Conservation (phyloP, 1,140 invertebrate species). For the Ceratitis capitata region DNA sequence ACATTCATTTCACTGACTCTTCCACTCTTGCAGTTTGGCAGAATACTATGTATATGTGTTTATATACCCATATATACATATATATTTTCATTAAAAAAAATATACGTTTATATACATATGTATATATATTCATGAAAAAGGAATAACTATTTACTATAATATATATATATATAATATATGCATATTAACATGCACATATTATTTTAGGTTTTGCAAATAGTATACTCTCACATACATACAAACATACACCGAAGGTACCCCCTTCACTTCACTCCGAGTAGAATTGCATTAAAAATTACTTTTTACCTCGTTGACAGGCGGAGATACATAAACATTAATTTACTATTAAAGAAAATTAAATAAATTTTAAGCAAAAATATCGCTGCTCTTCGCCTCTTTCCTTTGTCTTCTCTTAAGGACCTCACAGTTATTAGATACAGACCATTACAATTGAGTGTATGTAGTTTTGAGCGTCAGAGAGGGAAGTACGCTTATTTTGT, state of each 20-base stretch:
- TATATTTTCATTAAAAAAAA: not conserved
- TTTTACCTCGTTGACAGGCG: conserved; percentile 38
- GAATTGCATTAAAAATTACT: conserved; percentile 60
- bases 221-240: not conserved
- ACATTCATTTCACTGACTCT: not conserved
- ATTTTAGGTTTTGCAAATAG: not conserved
- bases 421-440: too few species aligned
- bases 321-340: conserved; percentile 54
- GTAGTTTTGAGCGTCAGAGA: not conserved
- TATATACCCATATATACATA: not conserved
- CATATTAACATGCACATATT: not conserved
- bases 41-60: too few species aligned
- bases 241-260: too few species aligned
- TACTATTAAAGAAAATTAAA: conserved; percentile 62
- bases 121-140: too few species aligned
- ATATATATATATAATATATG: not conserved
- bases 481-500: not conserved
- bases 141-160: not conserved
- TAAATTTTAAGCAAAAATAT: conserved; percentile 40
- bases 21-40: not conserved
- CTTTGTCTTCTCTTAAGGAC: too few species aligned
- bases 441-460: not conserved
- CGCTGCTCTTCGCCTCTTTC: not conserved
- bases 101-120: not conserved
- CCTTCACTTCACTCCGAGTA: not conserved